Conservation (phyloP, 2,797 vertebrate species). For the Thunnus albacares region DNA sequence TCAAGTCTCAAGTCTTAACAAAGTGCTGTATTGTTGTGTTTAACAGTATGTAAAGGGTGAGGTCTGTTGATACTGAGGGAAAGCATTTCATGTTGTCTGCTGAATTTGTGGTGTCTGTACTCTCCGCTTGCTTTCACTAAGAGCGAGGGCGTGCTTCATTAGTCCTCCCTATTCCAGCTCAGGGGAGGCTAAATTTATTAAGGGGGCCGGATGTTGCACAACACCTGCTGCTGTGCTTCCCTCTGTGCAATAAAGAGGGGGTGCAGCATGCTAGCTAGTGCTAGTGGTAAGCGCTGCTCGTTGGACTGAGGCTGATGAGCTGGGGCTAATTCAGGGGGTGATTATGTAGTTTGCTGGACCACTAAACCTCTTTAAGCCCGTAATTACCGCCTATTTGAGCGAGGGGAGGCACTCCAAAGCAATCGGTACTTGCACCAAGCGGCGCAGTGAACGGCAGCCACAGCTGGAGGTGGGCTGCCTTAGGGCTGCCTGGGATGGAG, state of each 20-base stretch:
- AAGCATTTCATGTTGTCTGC: constrained; percentile 28
- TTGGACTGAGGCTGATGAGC: constrained; percentile 99
- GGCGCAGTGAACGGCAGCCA: constrained; percentile 89
- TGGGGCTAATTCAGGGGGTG: constrained; percentile 98
- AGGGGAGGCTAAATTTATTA: constrained; percentile 79
- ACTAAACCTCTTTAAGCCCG: constrained; percentile 99
- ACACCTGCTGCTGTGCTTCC: constrained; percentile 84
- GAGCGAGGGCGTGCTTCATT: constrained; percentile 79
- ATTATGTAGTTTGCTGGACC: constrained; percentile 99
- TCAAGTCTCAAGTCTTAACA: constrained; percentile 53
- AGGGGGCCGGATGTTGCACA: constrained; percentile 82
- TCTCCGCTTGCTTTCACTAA: constrained; percentile 49
- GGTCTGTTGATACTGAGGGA: constrained; percentile 44
- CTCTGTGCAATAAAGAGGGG: constrained; percentile 81
- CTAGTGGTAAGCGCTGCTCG: constrained; percentile 95
- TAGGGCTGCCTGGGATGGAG: constrained; percentile 91
- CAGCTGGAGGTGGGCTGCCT: constrained; percentile 98
- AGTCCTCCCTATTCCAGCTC: constrained; percentile 73
- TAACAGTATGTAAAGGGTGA: constrained; percentile 42
- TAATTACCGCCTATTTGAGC: constrained; percentile 99
- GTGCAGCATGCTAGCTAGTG: constrained; percentile 90
- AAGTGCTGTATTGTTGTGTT: constrained; percentile 47
- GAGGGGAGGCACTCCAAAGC: constrained; percentile 98
- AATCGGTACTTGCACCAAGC: constrained; percentile 91
- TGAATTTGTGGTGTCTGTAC: constrained; percentile 29